Evolutionary conservation across 2,113 vertebrate species (phyloP), one percentile per base, ranked within the genome.

Genomic region (Callorhinus ursinus): DNA sequence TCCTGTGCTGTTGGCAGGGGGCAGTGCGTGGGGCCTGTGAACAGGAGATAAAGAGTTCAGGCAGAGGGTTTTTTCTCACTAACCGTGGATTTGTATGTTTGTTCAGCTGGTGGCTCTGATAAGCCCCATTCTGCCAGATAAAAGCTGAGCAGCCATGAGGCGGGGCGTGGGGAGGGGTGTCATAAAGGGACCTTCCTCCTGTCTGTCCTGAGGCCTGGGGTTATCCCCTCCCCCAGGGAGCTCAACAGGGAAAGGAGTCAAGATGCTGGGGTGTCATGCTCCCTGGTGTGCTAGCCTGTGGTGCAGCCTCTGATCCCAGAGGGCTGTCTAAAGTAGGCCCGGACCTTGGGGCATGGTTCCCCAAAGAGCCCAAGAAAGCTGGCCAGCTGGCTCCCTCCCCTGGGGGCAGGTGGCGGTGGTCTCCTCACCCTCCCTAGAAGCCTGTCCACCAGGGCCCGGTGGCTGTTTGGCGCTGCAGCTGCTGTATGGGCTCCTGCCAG

Each of bases 91-190:
- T 98, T 98, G 92, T 97, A 91, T 98, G 97, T 98, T 98, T 98
- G 98, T 96, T 98, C 98, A 98, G 98, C 98, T 98, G 98, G 97
- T 97, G 97, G 95, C 85, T 97, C 95, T 74, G 98, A 98, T 98
- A 98, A 98, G 98, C 97, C 95, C 88, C 71, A 85, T 91, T 97
- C 97, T 96, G 95, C 95, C 94, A 97, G 96, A 98, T 98, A 98
- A 98, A 98, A 98, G 98, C 96, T 5, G 36, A 74, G 95, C 95
- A 87, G 96, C 97, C 92, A 22, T 11, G 83, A 88, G 97, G 91
- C 26, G 59, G 95, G 77, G 92, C 77, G 63, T 88, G 94, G 77
- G 87, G 63, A 89, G 89, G 88, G 95, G 89, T 49, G 77, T 96
- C 81, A 49, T 19, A 55, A 88, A 81, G 85, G 82, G 87, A 69